A percentile compares a stretch with the other conserved stretches of the same genome.
Evolutionary conservation across 2,888 invertebrate genomes (phyloP).

Genomic region (Phalera bucephala): DNA sequence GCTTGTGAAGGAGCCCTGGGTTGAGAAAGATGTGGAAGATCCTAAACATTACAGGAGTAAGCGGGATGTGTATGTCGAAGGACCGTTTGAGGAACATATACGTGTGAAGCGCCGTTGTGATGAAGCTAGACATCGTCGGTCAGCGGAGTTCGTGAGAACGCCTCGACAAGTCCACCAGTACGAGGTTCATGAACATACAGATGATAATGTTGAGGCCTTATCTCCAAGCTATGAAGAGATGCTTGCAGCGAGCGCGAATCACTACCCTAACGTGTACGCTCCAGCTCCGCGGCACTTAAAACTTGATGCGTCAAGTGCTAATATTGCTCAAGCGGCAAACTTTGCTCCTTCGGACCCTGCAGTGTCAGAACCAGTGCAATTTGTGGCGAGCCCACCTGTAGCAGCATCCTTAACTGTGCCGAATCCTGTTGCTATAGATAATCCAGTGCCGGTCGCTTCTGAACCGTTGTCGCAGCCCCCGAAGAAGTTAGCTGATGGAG

Average conservation of each 20-base stretch:
- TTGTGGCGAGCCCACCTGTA: slow-evolving; percentile 26
- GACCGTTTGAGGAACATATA: slow-evolving; percentile 56
- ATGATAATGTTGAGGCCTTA: slow-evolving; percentile 48
- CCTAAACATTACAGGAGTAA: slow-evolving; percentile 41
- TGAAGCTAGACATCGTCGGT: slow-evolving; percentile 38
- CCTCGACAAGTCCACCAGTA: slow-evolving; percentile 68
- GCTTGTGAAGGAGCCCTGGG: slow-evolving; percentile 54
- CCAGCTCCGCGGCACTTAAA: slow-evolving; percentile 45
- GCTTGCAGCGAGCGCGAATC: slow-evolving; percentile 72
- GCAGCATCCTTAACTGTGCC: slow-evolving; percentile 34
- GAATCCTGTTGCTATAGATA: slow-evolving; percentile 24
- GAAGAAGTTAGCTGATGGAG: slow-evolving; percentile 41
- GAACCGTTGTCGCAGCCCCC: slow-evolving; percentile 36
- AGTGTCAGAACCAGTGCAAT: slow-evolving; percentile 32
- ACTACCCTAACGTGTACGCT: slow-evolving; percentile 64
- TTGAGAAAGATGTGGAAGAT: slow-evolving; percentile 50
- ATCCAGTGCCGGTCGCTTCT: slow-evolving; percentile 33
- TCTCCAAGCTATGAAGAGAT: slow-evolving; percentile 69
- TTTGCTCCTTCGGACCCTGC: slow-evolving; percentile 20
- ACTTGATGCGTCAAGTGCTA: slow-evolving; percentile 45
- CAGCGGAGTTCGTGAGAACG: slow-evolving; percentile 42
- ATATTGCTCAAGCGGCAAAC: slow-evolving; percentile 15
- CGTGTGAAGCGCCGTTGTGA: slow-evolving; percentile 57
- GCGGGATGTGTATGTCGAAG: slow-evolving; percentile 47
- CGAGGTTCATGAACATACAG: slow-evolving; percentile 67